These are phyloP conservation scores for Watsonalla cultraria DNA, from an alignment of 2,888 invertebrate genomes.

Conservation along the genomic window DNA sequence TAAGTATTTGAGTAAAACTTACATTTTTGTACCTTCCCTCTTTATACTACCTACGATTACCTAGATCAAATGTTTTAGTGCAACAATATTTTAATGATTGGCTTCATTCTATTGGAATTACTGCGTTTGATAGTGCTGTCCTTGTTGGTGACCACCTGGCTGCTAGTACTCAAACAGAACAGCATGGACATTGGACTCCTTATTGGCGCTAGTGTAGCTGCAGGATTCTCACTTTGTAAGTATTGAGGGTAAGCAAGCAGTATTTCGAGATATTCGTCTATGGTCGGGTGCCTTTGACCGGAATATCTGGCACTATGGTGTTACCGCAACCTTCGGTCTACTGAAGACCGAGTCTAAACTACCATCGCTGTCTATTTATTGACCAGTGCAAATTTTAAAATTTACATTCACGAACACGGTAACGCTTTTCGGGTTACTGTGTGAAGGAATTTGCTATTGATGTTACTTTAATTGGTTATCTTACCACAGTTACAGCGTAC, in stretches of 20 bases:
- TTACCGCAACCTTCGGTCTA: too few relatives aligned
- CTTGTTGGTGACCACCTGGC: slow-evolving; percentile 38
- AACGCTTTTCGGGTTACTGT: too few relatives aligned
- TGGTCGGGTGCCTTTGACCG: too few relatives aligned
- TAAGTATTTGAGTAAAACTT: slow-evolving; percentile 25
- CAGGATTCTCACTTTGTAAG: slow-evolving; percentile 63
- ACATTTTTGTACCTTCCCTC: background rate
- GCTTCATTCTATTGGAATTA: slow-evolving; percentile 52
- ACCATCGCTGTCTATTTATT: too few relatives aligned
- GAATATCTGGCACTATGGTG: too few relatives aligned
- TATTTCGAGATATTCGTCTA: too few relatives aligned
- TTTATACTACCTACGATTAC: background rate
- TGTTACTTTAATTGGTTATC: background rate
- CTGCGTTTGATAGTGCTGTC: slow-evolving; percentile 46
- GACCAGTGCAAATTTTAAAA: too few relatives aligned
- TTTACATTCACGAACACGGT: too few relatives aligned
- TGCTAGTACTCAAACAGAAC: slow-evolving; percentile 62
- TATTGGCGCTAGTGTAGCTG: slow-evolving; percentile 63
- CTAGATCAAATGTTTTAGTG: slow-evolving; percentile 33
- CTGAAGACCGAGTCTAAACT: too few relatives aligned
- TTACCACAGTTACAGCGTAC: background rate
- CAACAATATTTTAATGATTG: slow-evolving; percentile 54
- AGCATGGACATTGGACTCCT: slow-evolving; percentile 70
- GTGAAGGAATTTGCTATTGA: too few relatives aligned
- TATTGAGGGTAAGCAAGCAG: slow-evolving; percentile 7